These are phyloP conservation scores for Tachina lurida DNA, from an alignment of 2,888 invertebrate genomes.

Conservation along the genomic window DNA sequence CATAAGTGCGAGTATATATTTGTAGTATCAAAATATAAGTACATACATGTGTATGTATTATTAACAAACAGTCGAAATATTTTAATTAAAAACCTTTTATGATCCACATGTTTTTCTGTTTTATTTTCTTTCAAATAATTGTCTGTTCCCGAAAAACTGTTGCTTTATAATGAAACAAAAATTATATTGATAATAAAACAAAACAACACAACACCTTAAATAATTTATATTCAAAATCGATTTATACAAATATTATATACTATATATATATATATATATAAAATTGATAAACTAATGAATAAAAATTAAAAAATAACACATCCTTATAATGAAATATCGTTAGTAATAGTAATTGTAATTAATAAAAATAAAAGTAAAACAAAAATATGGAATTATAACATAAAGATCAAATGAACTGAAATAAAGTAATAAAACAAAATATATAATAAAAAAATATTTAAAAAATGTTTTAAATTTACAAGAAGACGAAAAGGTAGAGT, in stretches of 20 bases:
- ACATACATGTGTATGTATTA: neutral
- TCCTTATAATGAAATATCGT: conserved; percentile 73
- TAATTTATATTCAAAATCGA: conserved; percentile 63
- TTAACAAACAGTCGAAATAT: conserved; percentile 30
- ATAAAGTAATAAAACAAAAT: conserved; percentile 71
- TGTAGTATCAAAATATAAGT: neutral
- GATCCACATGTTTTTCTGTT: conserved; percentile 64
- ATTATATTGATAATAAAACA: conserved; percentile 24
- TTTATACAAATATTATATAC: conserved; percentile 53
- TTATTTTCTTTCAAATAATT: conserved; percentile 72
- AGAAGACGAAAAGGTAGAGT: neutral
- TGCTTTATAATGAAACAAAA: conserved; percentile 63
- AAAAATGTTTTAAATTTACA: conserved; percentile 9
- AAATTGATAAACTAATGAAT: conserved; percentile 45
- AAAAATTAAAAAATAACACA: conserved; percentile 51
- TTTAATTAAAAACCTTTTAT: conserved; percentile 35
- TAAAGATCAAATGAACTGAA: conserved; percentile 75
- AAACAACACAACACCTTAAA: conserved; percentile 22
- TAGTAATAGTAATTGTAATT: conserved; percentile 74
- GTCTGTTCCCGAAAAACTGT: conserved; percentile 71
- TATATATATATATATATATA: too few species aligned
- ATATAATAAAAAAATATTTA: conserved; percentile 60
- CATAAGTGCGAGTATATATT: neutral
- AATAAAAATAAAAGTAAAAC: conserved; percentile 66
- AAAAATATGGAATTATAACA: conserved; percentile 73